Evolutionary conservation across 1,140 invertebrate genomes (phyloP), one percentile per base, ranked within the genome.

Genomic region (Brachionus rotundiformis): DNA sequence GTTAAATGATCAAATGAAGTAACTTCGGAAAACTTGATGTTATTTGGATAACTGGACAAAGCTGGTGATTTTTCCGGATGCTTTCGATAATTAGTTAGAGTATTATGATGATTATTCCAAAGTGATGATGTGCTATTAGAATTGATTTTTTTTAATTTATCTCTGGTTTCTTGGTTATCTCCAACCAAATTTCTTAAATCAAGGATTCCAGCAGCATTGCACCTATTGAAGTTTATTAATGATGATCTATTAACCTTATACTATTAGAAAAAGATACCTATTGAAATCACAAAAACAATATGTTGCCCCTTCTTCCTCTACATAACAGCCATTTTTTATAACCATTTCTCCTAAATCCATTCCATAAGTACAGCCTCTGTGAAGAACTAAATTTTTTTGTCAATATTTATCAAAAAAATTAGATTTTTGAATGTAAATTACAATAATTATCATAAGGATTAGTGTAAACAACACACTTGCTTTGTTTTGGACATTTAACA

Each of bases 391-490:
- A 29, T 31, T n/a, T 59, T 27, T 36, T 19, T 59, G 11, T 39
- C n/a, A n/a, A n/a, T n/a, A n/a, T n/a, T n/a, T n/a, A n/a, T 54
- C 11, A 16, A 29, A 25, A 59, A 79, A 39, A 8, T 33, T 6
- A n/a, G 16, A 31, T 27, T 59, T 29, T 0, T 59, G 31, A 33
- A 25, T 3, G 16, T 4, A 16, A 29, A 19, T 39, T 79, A 79
- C 76, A 79, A 61, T 79, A 79, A 27, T 79, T 79, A 41, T 79
- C 76, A 59, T 79, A 79, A 33, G 76, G 76, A 31, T 79, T 79
- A 29, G 76, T 79, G 47, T 79, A 79, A 10, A 79, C 76, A 23
- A 63, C 76, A 63, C 76, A 79, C 59, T 39, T 79, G 16, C 76
- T 79, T 19, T 79, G 76, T 63, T 79, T 79, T 3, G 76, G 76